A percentile compares a stretch with the other conserved stretches of the same genome.
These are phyloP conservation scores for Didymodactylos carnosus DNA, from an alignment of 2,888 invertebrate genomes.

Conservation along the genomic window DNA sequence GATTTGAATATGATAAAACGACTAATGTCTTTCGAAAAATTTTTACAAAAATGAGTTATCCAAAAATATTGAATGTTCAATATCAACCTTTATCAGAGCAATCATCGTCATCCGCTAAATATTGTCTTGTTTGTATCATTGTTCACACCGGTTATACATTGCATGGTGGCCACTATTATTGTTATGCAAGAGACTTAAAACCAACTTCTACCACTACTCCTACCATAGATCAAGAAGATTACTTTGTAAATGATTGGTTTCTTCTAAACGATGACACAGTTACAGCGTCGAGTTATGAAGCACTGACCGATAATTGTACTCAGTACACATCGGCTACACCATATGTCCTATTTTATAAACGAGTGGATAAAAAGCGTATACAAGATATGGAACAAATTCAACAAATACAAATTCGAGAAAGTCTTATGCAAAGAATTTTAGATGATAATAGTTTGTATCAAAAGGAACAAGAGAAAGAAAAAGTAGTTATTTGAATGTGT, in stretches of 20 bases:
- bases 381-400: neutral
- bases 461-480: neutral
- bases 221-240: constrained; percentile 40
- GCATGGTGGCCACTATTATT: constrained; percentile 70
- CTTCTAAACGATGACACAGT: constrained; percentile 62
- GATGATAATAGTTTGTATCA: neutral
- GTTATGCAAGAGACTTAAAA: constrained; percentile 41
- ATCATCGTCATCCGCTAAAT: constrained; percentile 24
- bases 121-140: constrained; percentile 58
- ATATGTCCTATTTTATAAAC: constrained; percentile 55
- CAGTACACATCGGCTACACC: constrained; percentile 49
- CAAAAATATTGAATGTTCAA: constrained; percentile 27
- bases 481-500: too few relatives aligned
- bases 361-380: constrained; percentile 16
- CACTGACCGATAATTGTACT: constrained; percentile 24
- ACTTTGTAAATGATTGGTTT: constrained; percentile 43
- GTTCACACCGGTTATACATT: constrained; percentile 62
- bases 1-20: constrained; percentile 54
- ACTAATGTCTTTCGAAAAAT: constrained; percentile 57
- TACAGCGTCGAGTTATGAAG: constrained; percentile 23
- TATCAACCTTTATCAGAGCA: constrained; percentile 13
- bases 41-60: constrained; percentile 39
- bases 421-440: neutral
- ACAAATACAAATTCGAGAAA: neutral
- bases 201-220: constrained; percentile 2